Base-by-base conservation (phyloP, 1,140 invertebrate species). In the Scaptomyza montana region DNA sequence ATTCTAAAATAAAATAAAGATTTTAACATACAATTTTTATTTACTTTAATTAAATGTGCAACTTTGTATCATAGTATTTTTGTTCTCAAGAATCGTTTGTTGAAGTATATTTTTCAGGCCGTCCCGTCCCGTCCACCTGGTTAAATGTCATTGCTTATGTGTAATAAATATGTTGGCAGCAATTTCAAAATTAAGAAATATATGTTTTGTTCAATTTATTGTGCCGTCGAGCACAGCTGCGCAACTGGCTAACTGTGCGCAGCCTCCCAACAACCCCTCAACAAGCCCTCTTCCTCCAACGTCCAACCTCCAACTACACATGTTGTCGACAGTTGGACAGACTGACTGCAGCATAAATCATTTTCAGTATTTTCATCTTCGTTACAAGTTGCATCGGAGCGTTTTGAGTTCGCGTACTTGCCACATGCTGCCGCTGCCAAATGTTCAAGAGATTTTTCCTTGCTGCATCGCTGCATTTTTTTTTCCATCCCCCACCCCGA, bases 161-260 rank as follows among this genome's bases (percentile, higher is more conserved):
- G 72, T 77, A 84, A 84, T 84, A 84, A 84, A 85, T 86, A 70
- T 80, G 81, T 84, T 80, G 81, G 60, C 81, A 50, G 77, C 81
- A 77, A 72, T 63, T 74, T 64, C 43, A 63, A 84, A 85, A 85
- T 80, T 61, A 43, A 59, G 49, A 72, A 73, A 77, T 80, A 30
- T 39, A 39, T 39, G 36, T 39, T 78, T 80, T 16, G 16, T 74
- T 80, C 68, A 86, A 86, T 85, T 85, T 85, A 67, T 79, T 70
- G 62, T 63, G 64, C 33, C 36, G 16, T 19, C 39, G 39, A 56
- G 30, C 51, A 25, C 69, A 66, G 70, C 65, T 74, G 71, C 16
- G 56, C 55, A 59, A 59, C 54, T 74, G 79, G 77, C 77, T 77
- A 77, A 80, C 72, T 73, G 56, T n/a, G 30, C 21, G 21, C 21